Percentiles rank a stretch among this genome's conserved stretches.
phyloP scores from a whole-genome alignment of 2,113 vertebrate genomes.

The Labeo rohita region DNA sequence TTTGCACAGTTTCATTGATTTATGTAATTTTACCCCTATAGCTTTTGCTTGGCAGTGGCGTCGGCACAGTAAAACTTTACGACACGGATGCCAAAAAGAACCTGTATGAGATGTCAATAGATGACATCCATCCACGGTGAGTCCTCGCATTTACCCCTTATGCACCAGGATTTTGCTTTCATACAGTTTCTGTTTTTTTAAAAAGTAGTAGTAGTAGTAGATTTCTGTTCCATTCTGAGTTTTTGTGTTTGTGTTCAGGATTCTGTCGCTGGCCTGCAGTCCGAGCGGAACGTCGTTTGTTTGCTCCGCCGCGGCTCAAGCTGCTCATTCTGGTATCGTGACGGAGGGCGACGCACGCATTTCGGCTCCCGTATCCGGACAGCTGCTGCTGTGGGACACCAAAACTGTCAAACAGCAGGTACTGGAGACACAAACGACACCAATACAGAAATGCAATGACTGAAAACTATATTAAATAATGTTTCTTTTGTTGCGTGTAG shows the following conservation, averaged over 20 bases:
- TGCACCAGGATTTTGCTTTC: not conserved
- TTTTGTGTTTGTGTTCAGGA: conserved; percentile 72
- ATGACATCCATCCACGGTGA: conserved; percentile 90
- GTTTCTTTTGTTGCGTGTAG: conserved; percentile 64
- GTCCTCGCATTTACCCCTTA: not conserved
- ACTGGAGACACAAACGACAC: not conserved
- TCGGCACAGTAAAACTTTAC: conserved; percentile 92
- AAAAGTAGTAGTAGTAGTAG: not conserved
- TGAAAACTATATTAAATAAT: not conserved
- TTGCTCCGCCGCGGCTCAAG: conserved; percentile 88
- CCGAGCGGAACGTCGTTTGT: conserved; percentile 93
- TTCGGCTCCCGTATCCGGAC: conserved; percentile 79
- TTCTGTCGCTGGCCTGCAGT: conserved; percentile 93
- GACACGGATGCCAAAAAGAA: conserved; percentile 98
- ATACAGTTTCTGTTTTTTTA: not conserved
- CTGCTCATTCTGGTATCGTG: conserved; percentile 61
- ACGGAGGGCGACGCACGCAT: conserved; percentile 59
- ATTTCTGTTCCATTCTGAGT: not conserved
- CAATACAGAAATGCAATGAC: not conserved
- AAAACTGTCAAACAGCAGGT: conserved; percentile 98
- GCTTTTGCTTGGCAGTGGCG: conserved; percentile 93
- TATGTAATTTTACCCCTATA: conserved; percentile 61
- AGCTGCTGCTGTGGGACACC: conserved; percentile 94
- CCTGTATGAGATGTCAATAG: conserved; percentile 92
- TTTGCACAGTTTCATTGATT: conserved; percentile 33